These are phyloP conservation scores for Lepilemur septentrionalis DNA, from an alignment of 2,797 vertebrate genomes.

Conservation along the genomic window DNA sequence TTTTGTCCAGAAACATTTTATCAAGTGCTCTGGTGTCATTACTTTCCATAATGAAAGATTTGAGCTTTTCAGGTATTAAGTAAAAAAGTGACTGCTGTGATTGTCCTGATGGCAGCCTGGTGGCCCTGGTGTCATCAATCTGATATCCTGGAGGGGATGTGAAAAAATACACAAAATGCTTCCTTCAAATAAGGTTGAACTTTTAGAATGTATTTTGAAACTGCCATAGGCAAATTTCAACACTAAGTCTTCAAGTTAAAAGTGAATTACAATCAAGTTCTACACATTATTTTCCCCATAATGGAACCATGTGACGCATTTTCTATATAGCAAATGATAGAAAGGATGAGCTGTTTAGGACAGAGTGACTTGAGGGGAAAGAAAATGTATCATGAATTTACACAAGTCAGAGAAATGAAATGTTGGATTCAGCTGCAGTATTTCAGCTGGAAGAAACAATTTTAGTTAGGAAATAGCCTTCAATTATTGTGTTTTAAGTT, in stretches of 20 bases:
- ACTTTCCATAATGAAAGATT: not conserved
- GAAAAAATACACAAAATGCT: conserved; percentile 14
- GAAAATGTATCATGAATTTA: not conserved
- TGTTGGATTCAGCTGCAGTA: not conserved
- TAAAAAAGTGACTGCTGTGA: not conserved
- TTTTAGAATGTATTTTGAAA: conserved; percentile 43
- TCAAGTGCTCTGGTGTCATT: not conserved
- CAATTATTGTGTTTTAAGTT: not conserved
- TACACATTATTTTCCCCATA: not conserved
- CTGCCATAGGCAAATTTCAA: conserved; percentile 28
- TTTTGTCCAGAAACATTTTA: not conserved
- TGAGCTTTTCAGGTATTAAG: not conserved
- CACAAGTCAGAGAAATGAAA: conserved; percentile 20
- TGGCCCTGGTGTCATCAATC: not conserved
- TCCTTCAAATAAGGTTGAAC: conserved; percentile 34
- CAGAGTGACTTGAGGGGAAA: conserved; percentile 19
- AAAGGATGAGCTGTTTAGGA: conserved; percentile 27
- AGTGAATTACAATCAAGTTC: conserved; percentile 40
- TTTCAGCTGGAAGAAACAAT: conserved; percentile 49
- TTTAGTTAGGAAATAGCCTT: conserved; percentile 17
- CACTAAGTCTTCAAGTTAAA: conserved; percentile 1
- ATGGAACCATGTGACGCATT: conserved; percentile 1
- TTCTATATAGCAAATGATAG: not conserved
- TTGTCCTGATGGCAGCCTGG: not conserved
- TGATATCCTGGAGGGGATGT: not conserved